phyloP scores from a whole-genome alignment of 2,888 invertebrate genomes.

The Hirtodrosophila duncani region DNA sequence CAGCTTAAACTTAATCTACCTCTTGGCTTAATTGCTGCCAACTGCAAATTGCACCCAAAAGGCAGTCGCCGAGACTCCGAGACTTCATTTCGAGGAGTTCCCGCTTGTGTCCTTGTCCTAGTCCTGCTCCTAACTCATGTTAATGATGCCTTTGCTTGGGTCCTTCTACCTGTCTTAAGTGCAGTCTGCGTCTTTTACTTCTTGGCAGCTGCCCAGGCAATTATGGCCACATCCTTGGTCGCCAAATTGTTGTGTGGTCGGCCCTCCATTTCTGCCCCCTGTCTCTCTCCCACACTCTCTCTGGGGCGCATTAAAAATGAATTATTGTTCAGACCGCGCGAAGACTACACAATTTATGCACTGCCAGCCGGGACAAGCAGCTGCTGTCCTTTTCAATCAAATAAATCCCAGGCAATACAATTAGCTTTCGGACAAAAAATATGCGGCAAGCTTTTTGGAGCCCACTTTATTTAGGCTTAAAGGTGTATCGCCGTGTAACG shows the following conservation, averaged over 20 bases:
- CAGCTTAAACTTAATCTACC: conserved; percentile 69
- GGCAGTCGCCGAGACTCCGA: conserved; percentile 28
- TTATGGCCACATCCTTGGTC: conserved; percentile 70
- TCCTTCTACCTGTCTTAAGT: conserved; percentile 41
- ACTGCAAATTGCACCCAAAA: conserved; percentile 74
- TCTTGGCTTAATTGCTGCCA: conserved; percentile 74
- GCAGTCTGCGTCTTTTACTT: conserved; percentile 34
- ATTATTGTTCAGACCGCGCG: conserved; percentile 70
- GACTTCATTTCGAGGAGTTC: conserved; percentile 19
- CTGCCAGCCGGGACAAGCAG: conserved; percentile 37
- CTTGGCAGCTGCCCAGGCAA: conserved; percentile 48
- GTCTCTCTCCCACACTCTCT: conserved; percentile 38
- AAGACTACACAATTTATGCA: conserved; percentile 65
- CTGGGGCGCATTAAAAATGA: conserved; percentile 73
- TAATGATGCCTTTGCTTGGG: conserved; percentile 56
- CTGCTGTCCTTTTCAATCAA: conserved; percentile 64
- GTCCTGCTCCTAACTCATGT: conserved; percentile 58
- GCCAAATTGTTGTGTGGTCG: conserved; percentile 68
- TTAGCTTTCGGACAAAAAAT: conserved; percentile 47
- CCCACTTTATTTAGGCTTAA: conserved; percentile 73
- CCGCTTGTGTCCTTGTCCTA: neutral
- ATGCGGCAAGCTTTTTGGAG: conserved; percentile 45
- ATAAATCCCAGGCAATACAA: conserved; percentile 71
- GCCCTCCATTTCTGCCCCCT: conserved; percentile 20
- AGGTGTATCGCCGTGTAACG: conserved; percentile 49